Conservation (phyloP, 1,140 invertebrate genomes). For the Drosophila subobscura region DNA sequence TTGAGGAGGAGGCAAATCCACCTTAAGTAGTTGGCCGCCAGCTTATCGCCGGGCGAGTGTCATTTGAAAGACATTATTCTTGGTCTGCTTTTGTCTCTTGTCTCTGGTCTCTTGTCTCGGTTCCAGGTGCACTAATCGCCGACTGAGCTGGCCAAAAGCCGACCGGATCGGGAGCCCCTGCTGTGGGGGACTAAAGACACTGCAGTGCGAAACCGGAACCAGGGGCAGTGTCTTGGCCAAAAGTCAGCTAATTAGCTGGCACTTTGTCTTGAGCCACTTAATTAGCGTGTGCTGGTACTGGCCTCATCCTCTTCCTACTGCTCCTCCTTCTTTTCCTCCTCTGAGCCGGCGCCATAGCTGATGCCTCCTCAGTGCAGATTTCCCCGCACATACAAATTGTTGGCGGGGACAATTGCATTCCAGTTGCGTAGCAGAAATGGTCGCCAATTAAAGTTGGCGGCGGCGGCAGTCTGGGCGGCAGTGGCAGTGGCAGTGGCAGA, state of each 20-base stretch:
- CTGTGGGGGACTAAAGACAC: background rate
- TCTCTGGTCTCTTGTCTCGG: constrained; percentile 8
- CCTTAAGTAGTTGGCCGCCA: constrained; percentile 66
- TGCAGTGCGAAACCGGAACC: constrained; percentile 13
- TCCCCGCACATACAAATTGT: constrained; percentile 75
- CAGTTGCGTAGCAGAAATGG: constrained; percentile 79
- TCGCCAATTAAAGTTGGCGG: constrained; percentile 79
- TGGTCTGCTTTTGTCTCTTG: constrained; percentile 63
- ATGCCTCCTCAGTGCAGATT: constrained; percentile 51
- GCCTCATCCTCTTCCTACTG: background rate
- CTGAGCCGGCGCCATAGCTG: no score
- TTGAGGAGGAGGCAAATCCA: constrained; percentile 42
- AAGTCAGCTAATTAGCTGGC: constrained; percentile 78
- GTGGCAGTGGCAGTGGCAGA: constrained; percentile 14
- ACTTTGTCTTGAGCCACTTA: constrained; percentile 78
- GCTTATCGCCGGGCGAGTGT: constrained; percentile 47
- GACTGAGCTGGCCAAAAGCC: constrained; percentile 54
- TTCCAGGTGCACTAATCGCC: constrained; percentile 72
- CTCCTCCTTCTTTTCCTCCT: background rate
- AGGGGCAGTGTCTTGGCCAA: constrained; percentile 47
- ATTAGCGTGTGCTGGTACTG: constrained; percentile 52
- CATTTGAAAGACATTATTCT: constrained; percentile 75
- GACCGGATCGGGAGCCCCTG: constrained; percentile 1
- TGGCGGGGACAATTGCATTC: constrained; percentile 79
- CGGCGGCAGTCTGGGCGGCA: constrained; percentile 41